Base-by-base conservation (phyloP, 2,888 invertebrate genomes). In the Malthinus flaveolus region DNA sequence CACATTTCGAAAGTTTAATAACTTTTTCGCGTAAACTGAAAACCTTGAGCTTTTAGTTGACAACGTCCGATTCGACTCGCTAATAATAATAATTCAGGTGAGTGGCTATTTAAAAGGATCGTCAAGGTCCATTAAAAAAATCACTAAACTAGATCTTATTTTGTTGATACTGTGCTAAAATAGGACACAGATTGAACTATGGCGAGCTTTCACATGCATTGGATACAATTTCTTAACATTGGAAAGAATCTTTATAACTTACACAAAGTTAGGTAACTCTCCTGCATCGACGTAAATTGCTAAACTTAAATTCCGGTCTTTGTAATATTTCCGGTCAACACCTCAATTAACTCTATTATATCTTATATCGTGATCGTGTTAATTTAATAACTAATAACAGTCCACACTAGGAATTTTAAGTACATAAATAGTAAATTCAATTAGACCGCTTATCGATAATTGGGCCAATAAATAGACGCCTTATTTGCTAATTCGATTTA, bases 291-390 rank as follows among this genome's bases (percentile, higher is more conserved):
- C 15, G 45, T 33, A 37, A 31, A 45, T 56, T 61, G 35, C 50
- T 51, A 59, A 49, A 51, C 56, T 46, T 31, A 44, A 3, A 23
- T 59, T 62, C 56, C 55, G 54, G 60, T 37, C 46, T 55, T 56
- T 54, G 44, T 49, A 31, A 56, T 58, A 50, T 45, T 61, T 63
- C 59, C 57, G 54, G 63, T 62, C 59, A 62, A 59, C 47, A 15
- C 39, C 9, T 42, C 15, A 15, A 15, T 42, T 42, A 42, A 42
- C 23, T 23, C 23, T 23, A 23, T 23, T 23, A 23, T 23, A 23
- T n/a, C n/a, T n/a, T n/a, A n/a, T n/a, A n/a, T n/a, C n/a, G n/a
- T n/a, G n/a, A n/a, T 3, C 23, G 23, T 23, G 23, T 23, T 23
- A 23, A 23, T 23, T 23, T 23, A 23, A 23, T 23, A 23, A 23